These are phyloP conservation scores for Eunapius fragilis DNA, from an alignment of 37 sponge, comb jelly and placozoan genomes.

Conservation along the genomic window DNA sequence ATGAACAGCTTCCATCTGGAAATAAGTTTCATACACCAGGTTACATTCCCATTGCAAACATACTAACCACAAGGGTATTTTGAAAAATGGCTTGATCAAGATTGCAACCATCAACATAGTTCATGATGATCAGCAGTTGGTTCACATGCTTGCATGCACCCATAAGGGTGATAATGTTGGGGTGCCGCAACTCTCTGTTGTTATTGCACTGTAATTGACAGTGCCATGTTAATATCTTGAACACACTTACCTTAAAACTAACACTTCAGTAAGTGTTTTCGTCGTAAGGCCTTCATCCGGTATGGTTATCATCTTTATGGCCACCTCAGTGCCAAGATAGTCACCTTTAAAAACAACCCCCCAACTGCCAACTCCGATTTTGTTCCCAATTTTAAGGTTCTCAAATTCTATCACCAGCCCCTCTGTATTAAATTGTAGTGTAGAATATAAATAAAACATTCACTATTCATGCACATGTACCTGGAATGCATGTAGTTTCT, in stretches of 20 bases:
- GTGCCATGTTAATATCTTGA: background rate
- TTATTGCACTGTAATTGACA: background rate
- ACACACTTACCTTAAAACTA: background rate
- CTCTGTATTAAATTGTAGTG: too few species aligned
- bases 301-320: background rate
- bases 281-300: background rate
- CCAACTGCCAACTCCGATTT: too few species aligned
- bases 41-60: background rate
- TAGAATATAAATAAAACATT: too few species aligned
- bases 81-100: slow-evolving; percentile 15
- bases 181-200: background rate
- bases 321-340: too few species aligned
- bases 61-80: slow-evolving; percentile 7
- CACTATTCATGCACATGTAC: too few species aligned
- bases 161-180: background rate
- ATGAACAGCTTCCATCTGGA: slow-evolving; percentile 2
- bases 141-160: background rate
- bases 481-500: too few species aligned
- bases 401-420: too few species aligned
- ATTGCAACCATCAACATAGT: slow-evolving; percentile 35
- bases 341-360: too few species aligned
- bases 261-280: background rate
- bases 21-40: background rate
- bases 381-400: too few species aligned
- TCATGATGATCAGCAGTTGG: slow-evolving; percentile 30